Percentiles rank a stretch among this genome's conserved stretches.
phyloP scores from a whole-genome alignment of 2,797 vertebrate genomes.

The Thripadectes ignobilis region DNA sequence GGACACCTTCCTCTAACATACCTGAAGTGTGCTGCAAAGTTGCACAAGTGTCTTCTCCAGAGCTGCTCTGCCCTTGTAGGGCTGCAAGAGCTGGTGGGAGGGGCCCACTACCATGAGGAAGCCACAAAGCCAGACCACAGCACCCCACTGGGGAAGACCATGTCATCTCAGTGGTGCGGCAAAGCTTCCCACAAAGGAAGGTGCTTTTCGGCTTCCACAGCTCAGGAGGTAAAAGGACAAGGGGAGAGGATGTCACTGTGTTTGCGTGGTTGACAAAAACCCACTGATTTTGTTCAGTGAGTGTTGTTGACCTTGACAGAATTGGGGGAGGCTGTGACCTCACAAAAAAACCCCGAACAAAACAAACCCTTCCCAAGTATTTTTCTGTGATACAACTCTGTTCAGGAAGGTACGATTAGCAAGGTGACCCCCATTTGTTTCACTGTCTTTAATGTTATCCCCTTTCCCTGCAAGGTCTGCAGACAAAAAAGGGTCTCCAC shows the following conservation, averaged over 20 bases:
- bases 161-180: not conserved
- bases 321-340: not conserved
- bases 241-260: not conserved
- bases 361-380: not conserved
- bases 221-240: not conserved
- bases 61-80: not conserved
- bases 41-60: not conserved
- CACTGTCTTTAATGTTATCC: not conserved
- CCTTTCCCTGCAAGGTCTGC: not conserved
- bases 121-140: not conserved
- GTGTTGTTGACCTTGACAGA: not conserved
- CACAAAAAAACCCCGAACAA: not conserved
- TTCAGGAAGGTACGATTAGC: not conserved
- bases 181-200: not conserved
- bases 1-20: not conserved
- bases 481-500: not conserved
- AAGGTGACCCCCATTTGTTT: not conserved
- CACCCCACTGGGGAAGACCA: not conserved
- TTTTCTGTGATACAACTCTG: not conserved
- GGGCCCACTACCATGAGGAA: not conserved
- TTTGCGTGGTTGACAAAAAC: not conserved
- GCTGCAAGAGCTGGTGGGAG: not conserved
- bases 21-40: not conserved
- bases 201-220: not conserved
- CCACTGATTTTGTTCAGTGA: not conserved